Conservation (phyloP, 2,888 invertebrate species). For the Panorpa germanica region DNA sequence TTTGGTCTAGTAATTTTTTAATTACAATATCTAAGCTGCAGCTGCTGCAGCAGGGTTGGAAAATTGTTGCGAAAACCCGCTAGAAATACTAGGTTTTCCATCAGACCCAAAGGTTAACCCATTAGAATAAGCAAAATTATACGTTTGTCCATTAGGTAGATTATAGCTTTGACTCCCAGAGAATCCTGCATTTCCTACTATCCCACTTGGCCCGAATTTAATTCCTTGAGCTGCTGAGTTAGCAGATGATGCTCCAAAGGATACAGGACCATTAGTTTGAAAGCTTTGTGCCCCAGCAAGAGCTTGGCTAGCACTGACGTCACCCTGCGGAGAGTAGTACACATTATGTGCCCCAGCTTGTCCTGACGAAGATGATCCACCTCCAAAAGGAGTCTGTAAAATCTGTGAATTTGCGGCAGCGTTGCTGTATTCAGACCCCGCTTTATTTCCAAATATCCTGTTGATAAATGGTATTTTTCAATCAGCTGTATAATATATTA, state of each 20-base stretch:
- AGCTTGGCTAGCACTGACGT: slow-evolving; percentile 13
- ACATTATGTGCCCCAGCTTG: too few species aligned
- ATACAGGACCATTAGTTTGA: slow-evolving; percentile 12
- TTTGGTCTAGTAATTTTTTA: too few species aligned
- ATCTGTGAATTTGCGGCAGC: too few species aligned
- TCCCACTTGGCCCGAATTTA: slow-evolving; percentile 16
- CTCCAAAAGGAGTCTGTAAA: too few species aligned
- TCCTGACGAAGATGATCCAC: too few species aligned
- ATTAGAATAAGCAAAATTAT: slow-evolving; percentile 22
- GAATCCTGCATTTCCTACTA: slow-evolving; percentile 18
- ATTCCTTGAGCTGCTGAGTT: slow-evolving; percentile 21
- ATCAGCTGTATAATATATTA: too few species aligned
- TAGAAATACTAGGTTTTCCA: slow-evolving; percentile 15
- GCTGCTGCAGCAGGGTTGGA: too few species aligned
- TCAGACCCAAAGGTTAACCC: slow-evolving; percentile 19
- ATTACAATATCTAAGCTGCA: too few species aligned
- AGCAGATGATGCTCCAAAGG: slow-evolving; percentile 22
- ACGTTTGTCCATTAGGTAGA: slow-evolving; percentile 23
- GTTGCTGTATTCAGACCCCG: too few species aligned
- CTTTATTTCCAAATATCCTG: too few species aligned
- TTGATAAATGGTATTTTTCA: too few species aligned
- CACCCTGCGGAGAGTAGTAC: too few species aligned
- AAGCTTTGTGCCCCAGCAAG: slow-evolving; percentile 13
- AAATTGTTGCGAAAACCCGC: slow-evolving; percentile 17
- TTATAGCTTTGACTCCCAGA: slow-evolving; percentile 21